A percentile compares a stretch with the other conserved stretches of the same genome.
These are phyloP conservation scores for Aradus depressus DNA, from an alignment of 2,888 invertebrate genomes.

Conservation along the genomic window DNA sequence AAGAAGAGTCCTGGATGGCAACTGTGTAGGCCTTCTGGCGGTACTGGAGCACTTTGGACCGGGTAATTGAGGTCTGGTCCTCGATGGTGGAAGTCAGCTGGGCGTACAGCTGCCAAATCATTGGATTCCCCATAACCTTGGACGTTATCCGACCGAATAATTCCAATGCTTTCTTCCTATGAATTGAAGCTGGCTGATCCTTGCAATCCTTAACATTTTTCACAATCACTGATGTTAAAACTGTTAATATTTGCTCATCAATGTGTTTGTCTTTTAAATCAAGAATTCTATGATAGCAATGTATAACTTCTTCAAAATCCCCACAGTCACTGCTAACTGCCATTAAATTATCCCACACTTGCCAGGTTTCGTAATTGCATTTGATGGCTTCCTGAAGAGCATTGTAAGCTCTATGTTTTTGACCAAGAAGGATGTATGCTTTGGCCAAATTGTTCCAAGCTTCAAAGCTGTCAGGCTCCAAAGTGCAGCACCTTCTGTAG, in stretches of 20 bases:
- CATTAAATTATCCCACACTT: conserved; percentile 91
- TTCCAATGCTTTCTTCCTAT: conserved; percentile 49
- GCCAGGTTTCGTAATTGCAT: conserved; percentile 90
- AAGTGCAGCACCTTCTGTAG: conserved; percentile 71
- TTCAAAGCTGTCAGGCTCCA: conserved; percentile 82
- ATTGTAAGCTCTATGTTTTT: conserved; percentile 74
- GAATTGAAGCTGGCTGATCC: conserved; percentile 41
- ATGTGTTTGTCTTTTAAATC: conserved; percentile 73
- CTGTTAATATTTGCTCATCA: conserved; percentile 61
- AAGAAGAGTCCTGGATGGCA: conserved; percentile 54
- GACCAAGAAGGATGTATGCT: conserved; percentile 75
- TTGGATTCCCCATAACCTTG: conserved; percentile 48
- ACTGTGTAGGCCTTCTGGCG: conserved; percentile 63
- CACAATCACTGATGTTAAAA: conserved; percentile 58
- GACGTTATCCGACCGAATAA: conserved; percentile 64
- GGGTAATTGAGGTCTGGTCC: conserved; percentile 34
- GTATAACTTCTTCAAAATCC: conserved; percentile 73
- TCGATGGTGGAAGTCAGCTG: conserved; percentile 46
- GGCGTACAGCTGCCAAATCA: conserved; percentile 74
- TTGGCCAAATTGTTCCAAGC: conserved; percentile 98
- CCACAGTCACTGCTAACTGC: conserved; percentile 76
- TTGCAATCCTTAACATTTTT: conserved; percentile 50
- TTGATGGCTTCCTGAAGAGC: conserved; percentile 79
- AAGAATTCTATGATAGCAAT: conserved; percentile 70
- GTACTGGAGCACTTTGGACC: conserved; percentile 49